These are phyloP conservation scores for Drosophila orena DNA, from an alignment of 1,140 invertebrate genomes.

Conservation along the genomic window DNA sequence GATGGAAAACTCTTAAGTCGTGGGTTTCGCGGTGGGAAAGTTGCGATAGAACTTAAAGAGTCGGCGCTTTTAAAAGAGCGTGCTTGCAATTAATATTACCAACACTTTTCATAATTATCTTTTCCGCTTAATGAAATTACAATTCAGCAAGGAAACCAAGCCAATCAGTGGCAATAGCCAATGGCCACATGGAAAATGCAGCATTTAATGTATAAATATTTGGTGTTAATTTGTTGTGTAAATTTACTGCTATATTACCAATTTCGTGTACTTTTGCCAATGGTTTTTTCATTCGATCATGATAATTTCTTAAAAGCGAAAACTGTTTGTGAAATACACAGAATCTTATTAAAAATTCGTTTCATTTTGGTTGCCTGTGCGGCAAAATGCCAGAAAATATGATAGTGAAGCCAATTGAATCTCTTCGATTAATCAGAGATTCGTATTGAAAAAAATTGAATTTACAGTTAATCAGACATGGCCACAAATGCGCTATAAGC, in stretches of 20 bases:
- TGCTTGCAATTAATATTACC: background rate
- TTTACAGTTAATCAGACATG: constrained; percentile 82
- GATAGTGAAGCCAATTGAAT: constrained; percentile 1
- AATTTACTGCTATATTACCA: constrained; percentile 8
- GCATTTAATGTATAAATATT: constrained; percentile 30
- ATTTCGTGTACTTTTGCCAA: background rate
- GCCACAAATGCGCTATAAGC: constrained; percentile 81
- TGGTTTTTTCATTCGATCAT: background rate
- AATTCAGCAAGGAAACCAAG: background rate
- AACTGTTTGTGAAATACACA: background rate
- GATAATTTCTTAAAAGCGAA: constrained; percentile 3
- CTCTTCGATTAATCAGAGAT: constrained; percentile 19
- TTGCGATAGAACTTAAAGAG: constrained; percentile 4
- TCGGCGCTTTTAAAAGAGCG: background rate
- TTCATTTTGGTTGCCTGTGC: background rate
- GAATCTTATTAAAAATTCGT: constrained; percentile 4
- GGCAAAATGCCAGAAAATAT: constrained; percentile 6
- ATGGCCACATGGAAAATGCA: constrained; percentile 5
- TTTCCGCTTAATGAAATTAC: constrained; percentile 49
- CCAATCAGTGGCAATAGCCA: constrained; percentile 18
- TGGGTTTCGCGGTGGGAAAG: background rate
- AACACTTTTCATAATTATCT: background rate
- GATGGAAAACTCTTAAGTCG: constrained; percentile 13
- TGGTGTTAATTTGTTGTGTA: constrained; percentile 13
- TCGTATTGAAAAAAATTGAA: constrained; percentile 61